Conservation (phyloP, 1,140 invertebrate species). For the Drosophila navojoa region DNA sequence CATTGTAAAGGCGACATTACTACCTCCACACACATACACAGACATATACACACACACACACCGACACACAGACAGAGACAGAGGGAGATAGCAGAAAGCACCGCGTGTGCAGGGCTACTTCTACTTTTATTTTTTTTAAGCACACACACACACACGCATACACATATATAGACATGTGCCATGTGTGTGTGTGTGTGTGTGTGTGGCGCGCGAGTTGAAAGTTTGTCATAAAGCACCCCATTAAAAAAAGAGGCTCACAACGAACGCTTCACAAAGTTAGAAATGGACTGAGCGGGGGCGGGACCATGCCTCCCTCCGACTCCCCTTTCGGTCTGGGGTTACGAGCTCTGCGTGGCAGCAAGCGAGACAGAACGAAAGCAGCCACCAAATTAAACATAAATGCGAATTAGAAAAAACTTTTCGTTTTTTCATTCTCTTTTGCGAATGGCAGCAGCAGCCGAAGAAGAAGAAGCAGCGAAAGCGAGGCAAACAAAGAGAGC, state of each 20-base stretch:
- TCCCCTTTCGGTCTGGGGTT: slow-evolving; percentile 23
- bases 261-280: slow-evolving; percentile 19
- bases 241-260: slow-evolving; percentile 66
- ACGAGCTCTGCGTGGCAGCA: slow-evolving; percentile 15
- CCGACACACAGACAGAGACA: not conserved
- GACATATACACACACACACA: slow-evolving; percentile 31
- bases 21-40: slow-evolving; percentile 23
- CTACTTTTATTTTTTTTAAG: slow-evolving; percentile 69
- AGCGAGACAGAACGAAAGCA: slow-evolving; percentile 12
- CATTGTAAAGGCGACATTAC: slow-evolving; percentile 24
- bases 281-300: not conserved
- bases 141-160: slow-evolving; percentile 16
- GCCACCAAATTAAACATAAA: slow-evolving; percentile 76
- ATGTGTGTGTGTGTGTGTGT: slow-evolving; percentile 22
- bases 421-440: not conserved
- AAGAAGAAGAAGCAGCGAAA: no score
- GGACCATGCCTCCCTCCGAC: not conserved
- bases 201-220: slow-evolving; percentile 62
- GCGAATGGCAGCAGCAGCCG: slow-evolving; percentile 12
- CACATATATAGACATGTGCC: slow-evolving; percentile 39
- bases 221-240: slow-evolving; percentile 83
- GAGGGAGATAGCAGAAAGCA: not conserved
- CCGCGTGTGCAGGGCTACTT: slow-evolving; percentile 35
- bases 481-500: no score
- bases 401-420: slow-evolving; percentile 79